Conservation (phyloP, 2,888 invertebrate genomes). For the Yponomeuta plumbellus region DNA sequence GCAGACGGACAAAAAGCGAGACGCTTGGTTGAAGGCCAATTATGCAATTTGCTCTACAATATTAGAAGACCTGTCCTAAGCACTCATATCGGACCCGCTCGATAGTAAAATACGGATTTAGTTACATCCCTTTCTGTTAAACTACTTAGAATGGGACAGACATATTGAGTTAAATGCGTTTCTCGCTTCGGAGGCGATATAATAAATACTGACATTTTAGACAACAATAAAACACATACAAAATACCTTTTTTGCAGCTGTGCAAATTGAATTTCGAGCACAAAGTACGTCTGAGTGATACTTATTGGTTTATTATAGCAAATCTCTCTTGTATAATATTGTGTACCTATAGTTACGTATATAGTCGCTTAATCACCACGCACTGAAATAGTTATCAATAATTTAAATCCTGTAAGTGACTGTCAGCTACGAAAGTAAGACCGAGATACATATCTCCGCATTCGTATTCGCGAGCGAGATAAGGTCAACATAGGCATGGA, state of each 20-base stretch:
- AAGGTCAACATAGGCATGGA: conserved; percentile 9
- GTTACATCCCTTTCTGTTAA: too few relatives aligned
- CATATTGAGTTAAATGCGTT: too few relatives aligned
- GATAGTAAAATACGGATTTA: too few relatives aligned
- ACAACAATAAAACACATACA: too few relatives aligned
- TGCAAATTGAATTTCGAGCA: not conserved
- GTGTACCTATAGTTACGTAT: too few relatives aligned
- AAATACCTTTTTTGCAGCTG: not conserved
- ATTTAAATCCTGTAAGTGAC: not conserved
- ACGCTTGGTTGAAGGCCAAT: conserved; percentile 5
- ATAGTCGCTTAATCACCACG: too few relatives aligned
- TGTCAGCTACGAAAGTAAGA: not conserved
- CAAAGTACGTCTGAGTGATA: not conserved
- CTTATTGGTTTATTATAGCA: not conserved
- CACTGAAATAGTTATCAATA: too few relatives aligned
- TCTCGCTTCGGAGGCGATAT: too few relatives aligned
- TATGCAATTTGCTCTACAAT: conserved; percentile 8
- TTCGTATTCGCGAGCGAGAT: conserved; percentile 1
- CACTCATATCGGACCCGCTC: too few relatives aligned
- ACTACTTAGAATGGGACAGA: too few relatives aligned
- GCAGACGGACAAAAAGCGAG: conserved; percentile 12
- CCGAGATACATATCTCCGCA: not conserved
- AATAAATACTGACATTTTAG: too few relatives aligned
- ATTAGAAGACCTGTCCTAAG: not conserved
- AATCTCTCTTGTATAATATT: too few relatives aligned